Conservation (phyloP, 1,140 invertebrate genomes). For the Cylas formicarius region DNA sequence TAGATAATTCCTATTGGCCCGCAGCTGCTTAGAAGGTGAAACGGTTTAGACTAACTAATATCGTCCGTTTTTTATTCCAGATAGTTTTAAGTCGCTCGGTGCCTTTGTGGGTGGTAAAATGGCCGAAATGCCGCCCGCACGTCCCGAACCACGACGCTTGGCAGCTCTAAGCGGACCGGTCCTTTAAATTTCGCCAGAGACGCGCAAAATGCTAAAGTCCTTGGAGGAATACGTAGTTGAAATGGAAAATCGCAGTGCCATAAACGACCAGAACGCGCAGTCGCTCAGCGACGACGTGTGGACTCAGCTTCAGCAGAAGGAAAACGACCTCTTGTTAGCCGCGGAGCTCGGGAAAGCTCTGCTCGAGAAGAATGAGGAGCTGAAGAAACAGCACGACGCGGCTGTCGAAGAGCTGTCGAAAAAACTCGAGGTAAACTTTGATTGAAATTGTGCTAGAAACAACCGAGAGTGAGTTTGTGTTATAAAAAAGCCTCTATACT, state of each 20-base stretch:
- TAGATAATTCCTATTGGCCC: no score
- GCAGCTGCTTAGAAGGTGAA: no score
- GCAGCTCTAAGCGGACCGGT: constrained; percentile 2
- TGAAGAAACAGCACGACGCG: constrained; percentile 78
- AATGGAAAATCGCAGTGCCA: constrained; percentile 41
- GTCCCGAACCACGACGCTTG: neutral
- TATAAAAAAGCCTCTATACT: no score
- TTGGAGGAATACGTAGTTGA: constrained; percentile 40
- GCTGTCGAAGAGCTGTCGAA: constrained; percentile 82
- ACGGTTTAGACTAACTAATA: no score
- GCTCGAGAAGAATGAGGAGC: constrained; percentile 88
- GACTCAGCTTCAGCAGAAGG: constrained; percentile 82
- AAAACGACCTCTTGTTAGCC: constrained; percentile 84
- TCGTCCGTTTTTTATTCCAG: constrained; percentile 4
- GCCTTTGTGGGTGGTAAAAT: neutral
- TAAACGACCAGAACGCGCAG: constrained; percentile 32
- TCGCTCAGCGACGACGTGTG: constrained; percentile 61
- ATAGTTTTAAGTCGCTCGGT: neutral
- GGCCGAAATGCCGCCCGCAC: constrained; percentile 6
- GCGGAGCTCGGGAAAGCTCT: constrained; percentile 92
- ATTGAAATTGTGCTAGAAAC: no score
- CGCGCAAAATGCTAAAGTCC: constrained; percentile 33
- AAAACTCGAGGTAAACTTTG: constrained; percentile 81
- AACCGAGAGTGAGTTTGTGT: no score
- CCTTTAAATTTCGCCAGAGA: no score